phyloP scores from a whole-genome alignment of 2,888 invertebrate species.

The Cyrtodaria siliqua region DNA sequence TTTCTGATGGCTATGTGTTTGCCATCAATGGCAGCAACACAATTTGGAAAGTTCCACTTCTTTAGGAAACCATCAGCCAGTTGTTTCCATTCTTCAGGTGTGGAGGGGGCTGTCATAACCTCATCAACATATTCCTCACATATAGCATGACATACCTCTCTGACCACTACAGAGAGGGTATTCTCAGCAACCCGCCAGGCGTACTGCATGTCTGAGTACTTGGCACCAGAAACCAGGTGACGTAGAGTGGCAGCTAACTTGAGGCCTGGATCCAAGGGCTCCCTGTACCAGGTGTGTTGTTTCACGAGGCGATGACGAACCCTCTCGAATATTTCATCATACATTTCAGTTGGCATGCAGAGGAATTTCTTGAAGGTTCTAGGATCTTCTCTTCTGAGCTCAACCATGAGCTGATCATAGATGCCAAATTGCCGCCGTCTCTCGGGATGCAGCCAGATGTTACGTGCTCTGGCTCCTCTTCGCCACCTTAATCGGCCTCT shows the following conservation, averaged over 20 bases:
- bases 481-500: conserved; percentile 35
- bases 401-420: conserved; percentile 48
- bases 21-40: conserved; percentile 43
- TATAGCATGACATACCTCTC: conserved; percentile 61
- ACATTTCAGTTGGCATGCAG: conserved; percentile 55
- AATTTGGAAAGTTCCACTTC: conserved; percentile 36
- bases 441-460: conserved; percentile 46
- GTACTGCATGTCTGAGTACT: conserved; percentile 37
- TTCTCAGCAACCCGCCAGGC: conserved; percentile 56
- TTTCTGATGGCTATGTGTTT: conserved; percentile 36
- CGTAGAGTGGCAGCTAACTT: conserved; percentile 36
- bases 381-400: conserved; percentile 54
- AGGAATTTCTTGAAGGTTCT: conserved; percentile 48
- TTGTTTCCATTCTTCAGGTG: conserved; percentile 46
- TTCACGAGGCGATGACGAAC: conserved; percentile 37
- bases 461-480: conserved; percentile 35
- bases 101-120: conserved; percentile 28
- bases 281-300: conserved; percentile 13
- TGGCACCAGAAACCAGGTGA: conserved; percentile 44
- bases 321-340: conserved; percentile 41
- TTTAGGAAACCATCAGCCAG: conserved; percentile 30
- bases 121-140: conserved; percentile 50
- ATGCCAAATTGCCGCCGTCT: conserved; percentile 41
- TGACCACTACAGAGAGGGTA: conserved; percentile 38
- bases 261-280: conserved; percentile 32